Conservation (phyloP, 2,888 invertebrate species). For the Sclerodermus sp. region DNA sequence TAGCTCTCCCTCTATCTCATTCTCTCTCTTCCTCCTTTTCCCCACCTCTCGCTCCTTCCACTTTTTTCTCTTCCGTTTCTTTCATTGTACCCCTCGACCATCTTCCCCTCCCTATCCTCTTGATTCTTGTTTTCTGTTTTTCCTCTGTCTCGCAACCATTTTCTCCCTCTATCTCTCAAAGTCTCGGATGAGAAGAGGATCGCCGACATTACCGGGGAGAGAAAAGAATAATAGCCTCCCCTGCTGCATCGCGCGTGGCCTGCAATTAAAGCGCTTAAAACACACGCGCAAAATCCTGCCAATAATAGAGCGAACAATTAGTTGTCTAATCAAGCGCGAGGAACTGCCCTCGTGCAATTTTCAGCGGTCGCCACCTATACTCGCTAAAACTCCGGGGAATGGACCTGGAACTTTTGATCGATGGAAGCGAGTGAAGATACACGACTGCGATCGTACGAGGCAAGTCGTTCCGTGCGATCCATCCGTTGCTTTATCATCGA, state of each 20-base stretch:
- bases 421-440: too few species aligned
- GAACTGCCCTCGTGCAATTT: too few species aligned
- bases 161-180: conserved; percentile 19
- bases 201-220: conserved; percentile 29
- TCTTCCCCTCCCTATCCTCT: neutral
- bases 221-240: conserved; percentile 55
- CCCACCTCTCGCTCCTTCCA: neutral
- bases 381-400: too few species aligned
- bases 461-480: too few species aligned
- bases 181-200: conserved; percentile 34
- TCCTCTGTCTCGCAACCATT: conserved; percentile 2
- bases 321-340: too few species aligned
- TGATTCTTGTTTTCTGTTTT: neutral
- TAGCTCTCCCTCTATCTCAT: conserved; percentile 33
- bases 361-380: too few species aligned
- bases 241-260: conserved; percentile 11
- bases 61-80: neutral
- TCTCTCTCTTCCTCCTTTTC: conserved; percentile 14
- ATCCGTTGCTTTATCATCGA: conserved; percentile 1
- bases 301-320: too few species aligned
- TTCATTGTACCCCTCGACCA: neutral
- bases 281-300: conserved; percentile 1
- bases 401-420: too few species aligned
- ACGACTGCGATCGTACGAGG: too few species aligned
- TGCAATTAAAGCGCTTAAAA: neutral